These are phyloP conservation scores for Scaptomyza pallida DNA, from an alignment of 1,140 invertebrate genomes.

Conservation along the genomic window DNA sequence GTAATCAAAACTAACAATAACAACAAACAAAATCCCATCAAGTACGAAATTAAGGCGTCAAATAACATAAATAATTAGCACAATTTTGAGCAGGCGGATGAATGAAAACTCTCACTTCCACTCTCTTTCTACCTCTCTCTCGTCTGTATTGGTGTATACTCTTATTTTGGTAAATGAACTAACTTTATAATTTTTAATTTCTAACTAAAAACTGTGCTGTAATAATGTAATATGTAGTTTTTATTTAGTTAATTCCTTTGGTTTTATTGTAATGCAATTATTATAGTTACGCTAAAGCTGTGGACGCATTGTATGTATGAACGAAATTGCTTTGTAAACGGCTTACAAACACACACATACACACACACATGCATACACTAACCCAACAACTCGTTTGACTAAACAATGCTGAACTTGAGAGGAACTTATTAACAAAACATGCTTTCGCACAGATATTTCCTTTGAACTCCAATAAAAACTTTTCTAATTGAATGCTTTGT, in stretches of 20 bases:
- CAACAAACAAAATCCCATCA: slow-evolving; percentile 11
- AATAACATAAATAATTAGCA: slow-evolving; percentile 20
- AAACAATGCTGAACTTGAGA: slow-evolving; percentile 50
- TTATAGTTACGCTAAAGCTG: slow-evolving; percentile 18
- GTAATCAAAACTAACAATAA: slow-evolving; percentile 24
- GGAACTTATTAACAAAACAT: slow-evolving; percentile 7
- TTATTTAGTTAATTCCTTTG: slow-evolving; percentile 23
- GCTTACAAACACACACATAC: slow-evolving; percentile 19
- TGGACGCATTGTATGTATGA: slow-evolving; percentile 18
- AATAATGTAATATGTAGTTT: slow-evolving; percentile 19
- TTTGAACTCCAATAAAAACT: not conserved
- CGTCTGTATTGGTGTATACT: no score
- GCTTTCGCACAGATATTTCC: not conserved
- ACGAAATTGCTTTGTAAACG: slow-evolving; percentile 28
- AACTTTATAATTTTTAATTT: slow-evolving; percentile 1
- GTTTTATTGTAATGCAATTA: slow-evolving; percentile 5
- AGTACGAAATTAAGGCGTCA: slow-evolving; percentile 49
- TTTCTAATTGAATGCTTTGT: not conserved
- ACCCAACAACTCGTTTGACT: slow-evolving; percentile 62
- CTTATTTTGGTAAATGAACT: slow-evolving; percentile 42
- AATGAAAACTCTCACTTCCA: slow-evolving; percentile 4
- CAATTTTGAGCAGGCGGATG: not conserved
- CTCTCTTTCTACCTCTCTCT: no score
- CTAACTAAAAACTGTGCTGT: slow-evolving; percentile 10
- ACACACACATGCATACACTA: not conserved